A percentile compares a stretch with the other conserved stretches of the same genome.
Conservation (phyloP, 2,113 vertebrate species). For the Nyctibius bracteatus region DNA sequence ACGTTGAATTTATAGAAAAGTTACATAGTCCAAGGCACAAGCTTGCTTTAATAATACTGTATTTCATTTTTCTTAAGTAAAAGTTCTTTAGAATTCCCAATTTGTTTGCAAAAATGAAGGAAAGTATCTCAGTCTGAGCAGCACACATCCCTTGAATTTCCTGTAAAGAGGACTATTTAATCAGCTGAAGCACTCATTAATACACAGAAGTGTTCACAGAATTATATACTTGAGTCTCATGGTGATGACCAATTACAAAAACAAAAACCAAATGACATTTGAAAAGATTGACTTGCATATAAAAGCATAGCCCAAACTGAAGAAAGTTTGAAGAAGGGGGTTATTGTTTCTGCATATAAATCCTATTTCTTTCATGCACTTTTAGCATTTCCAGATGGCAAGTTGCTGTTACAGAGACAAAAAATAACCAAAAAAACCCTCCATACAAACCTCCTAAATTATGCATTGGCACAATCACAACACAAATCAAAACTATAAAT, state of each 20-base stretch:
- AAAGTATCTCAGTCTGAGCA: neutral
- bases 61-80: neutral
- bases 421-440: neutral
- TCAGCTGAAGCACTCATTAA: neutral
- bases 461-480: neutral
- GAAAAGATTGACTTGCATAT: neutral
- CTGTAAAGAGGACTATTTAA: neutral
- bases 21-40: neutral
- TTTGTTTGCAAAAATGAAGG: neutral
- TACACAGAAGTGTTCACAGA: neutral
- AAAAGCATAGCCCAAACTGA: neutral
- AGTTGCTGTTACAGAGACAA: constrained; percentile 7
- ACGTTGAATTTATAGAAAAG: neutral
- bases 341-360: constrained; percentile 5
- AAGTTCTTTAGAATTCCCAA: neutral
- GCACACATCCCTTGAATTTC: neutral
- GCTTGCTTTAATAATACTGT: neutral
- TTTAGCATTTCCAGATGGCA: constrained; percentile 64
- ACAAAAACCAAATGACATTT: neutral
- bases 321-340: neutral
- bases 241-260: neutral
- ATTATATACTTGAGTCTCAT: neutral
- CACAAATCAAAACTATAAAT: constrained; percentile 47
- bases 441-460: neutral
- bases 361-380: neutral